Conservation (phyloP, 1,140 invertebrate genomes). For the Polyergus mexicanus region DNA sequence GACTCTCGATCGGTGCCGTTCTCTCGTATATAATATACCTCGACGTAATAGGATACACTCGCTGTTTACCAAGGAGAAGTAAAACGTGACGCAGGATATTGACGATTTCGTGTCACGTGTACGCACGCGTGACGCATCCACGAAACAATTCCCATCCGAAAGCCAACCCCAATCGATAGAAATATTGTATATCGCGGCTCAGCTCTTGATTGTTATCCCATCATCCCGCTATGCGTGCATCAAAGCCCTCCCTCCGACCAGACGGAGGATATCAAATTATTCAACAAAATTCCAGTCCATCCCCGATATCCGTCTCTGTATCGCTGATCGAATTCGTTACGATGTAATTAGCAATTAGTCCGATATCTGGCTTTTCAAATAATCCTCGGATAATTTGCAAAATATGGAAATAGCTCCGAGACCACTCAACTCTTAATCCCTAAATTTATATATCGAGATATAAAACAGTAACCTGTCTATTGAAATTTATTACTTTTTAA, state of each 20-base stretch:
- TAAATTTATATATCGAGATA: background rate
- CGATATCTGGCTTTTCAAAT: background rate
- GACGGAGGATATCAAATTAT: conserved; percentile 34
- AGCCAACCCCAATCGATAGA: conserved; percentile 61
- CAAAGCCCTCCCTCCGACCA: conserved; percentile 19
- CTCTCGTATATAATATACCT: background rate
- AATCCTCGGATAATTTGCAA: background rate
- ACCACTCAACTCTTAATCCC: background rate
- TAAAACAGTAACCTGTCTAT: background rate
- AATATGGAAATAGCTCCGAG: background rate
- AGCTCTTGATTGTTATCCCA: conserved; percentile 3
- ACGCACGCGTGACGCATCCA: conserved; percentile 67
- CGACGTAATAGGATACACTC: conserved; percentile 52
- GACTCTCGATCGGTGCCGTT: conserved; percentile 9
- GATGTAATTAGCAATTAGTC: background rate
- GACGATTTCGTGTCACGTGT: conserved; percentile 70
- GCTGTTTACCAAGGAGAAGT: conserved; percentile 54
- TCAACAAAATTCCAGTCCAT: conserved; percentile 28
- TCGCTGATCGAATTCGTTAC: conserved; percentile 8
- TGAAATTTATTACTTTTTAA: background rate
- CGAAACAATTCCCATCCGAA: conserved; percentile 57
- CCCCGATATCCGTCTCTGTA: background rate
- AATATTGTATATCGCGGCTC: background rate
- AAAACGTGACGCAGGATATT: conserved; percentile 69
- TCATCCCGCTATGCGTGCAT: background rate